Evolutionary conservation across 2,113 vertebrate species (phyloP).

Genomic region (Phainopepla nitens): DNA sequence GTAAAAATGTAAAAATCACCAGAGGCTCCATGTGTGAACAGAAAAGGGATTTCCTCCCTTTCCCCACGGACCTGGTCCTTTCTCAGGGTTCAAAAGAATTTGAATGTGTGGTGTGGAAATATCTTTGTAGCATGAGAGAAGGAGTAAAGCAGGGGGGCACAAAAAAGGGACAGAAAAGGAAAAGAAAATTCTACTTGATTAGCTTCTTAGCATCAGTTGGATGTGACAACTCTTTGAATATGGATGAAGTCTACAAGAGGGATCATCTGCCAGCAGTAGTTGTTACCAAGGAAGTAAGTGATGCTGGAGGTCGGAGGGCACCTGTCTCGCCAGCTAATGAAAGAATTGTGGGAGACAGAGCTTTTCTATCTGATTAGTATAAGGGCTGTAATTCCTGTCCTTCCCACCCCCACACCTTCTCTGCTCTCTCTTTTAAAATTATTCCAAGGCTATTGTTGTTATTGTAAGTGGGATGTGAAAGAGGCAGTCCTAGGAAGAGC

Average conservation of each 20-base stretch:
- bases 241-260: slow-evolving; percentile 69
- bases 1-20: background rate
- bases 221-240: slow-evolving; percentile 67
- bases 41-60: background rate
- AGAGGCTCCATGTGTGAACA: background rate
- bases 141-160: background rate
- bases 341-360: slow-evolving; percentile 63
- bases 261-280: slow-evolving; percentile 70
- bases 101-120: background rate
- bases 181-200: slow-evolving; percentile 67
- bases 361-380: slow-evolving; percentile 69
- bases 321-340: slow-evolving; percentile 68
- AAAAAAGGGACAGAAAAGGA: slow-evolving; percentile 7
- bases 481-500: slow-evolving; percentile 14
- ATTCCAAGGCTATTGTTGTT: background rate
- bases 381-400: slow-evolving; percentile 44
- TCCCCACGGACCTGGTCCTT: background rate
- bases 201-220: slow-evolving; percentile 67
- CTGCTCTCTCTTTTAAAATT: slow-evolving; percentile 19
- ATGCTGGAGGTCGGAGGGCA: slow-evolving; percentile 59
- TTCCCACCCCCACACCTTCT: slow-evolving; percentile 49
- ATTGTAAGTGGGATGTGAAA: slow-evolving; percentile 18
- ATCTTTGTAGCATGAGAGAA: background rate
- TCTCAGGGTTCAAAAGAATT: slow-evolving; percentile 4
- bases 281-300: slow-evolving; percentile 70